These are phyloP conservation scores for Phalacrocorax pelagicus DNA, from an alignment of 2,113 vertebrate genomes.

Conservation along the genomic window DNA sequence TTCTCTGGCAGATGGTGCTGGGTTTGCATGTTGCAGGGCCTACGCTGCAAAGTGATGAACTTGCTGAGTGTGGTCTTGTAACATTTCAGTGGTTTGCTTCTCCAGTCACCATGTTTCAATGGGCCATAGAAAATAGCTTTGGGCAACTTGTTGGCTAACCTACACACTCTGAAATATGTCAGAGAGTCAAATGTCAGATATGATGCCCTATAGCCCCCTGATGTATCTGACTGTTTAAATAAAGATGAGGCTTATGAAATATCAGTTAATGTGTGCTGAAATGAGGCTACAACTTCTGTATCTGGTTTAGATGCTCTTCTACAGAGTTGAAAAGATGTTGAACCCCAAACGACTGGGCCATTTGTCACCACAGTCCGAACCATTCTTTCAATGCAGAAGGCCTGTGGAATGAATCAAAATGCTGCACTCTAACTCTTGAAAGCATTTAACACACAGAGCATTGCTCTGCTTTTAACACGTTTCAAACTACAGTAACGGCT, in stretches of 20 bases:
- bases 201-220: background rate
- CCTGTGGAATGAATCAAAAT: background rate
- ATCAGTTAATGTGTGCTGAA: background rate
- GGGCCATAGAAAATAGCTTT: background rate
- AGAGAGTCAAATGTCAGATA: background rate
- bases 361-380: background rate
- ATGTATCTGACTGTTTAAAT: background rate
- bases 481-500: background rate
- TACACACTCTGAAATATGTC: background rate
- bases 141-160: background rate
- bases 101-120: background rate
- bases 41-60: background rate
- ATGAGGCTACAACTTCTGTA: background rate
- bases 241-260: background rate
- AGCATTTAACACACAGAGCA: background rate
- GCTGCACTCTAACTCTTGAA: background rate
- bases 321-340: background rate
- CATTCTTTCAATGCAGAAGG: background rate
- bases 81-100: background rate
- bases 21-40: background rate
- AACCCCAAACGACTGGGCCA: background rate
- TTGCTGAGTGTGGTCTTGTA: rapidly evolving
- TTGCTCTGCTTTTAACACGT: background rate
- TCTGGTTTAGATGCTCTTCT: background rate
- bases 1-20: background rate